These are phyloP conservation scores for Thaumetopoea pityocampa DNA, from an alignment of 1,140 invertebrate genomes.

Conservation along the genomic window DNA sequence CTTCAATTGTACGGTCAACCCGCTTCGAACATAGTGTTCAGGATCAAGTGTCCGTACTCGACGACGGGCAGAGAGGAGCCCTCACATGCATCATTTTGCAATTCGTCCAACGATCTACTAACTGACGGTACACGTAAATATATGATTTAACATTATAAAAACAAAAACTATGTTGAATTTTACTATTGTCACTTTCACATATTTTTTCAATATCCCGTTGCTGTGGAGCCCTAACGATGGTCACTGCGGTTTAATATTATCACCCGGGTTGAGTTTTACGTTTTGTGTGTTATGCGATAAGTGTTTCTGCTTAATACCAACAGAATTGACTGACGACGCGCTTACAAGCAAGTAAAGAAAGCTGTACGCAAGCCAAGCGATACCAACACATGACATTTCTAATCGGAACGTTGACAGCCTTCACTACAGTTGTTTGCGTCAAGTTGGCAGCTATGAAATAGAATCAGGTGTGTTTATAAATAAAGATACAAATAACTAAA, in stretches of 20 bases:
- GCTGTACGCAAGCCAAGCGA: conserved; percentile 54
- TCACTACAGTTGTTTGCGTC: conserved; percentile 11
- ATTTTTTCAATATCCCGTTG: conserved; percentile 43
- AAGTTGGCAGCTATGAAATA: conserved; percentile 30
- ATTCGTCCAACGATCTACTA: conserved; percentile 34
- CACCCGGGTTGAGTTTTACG: conserved; percentile 29
- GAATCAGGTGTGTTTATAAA: conserved; percentile 32
- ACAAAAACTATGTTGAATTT: conserved; percentile 55
- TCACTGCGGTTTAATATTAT: conserved; percentile 22
- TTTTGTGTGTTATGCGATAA: conserved; percentile 43
- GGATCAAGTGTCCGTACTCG: conserved; percentile 42
- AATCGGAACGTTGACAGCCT: conserved; percentile 38
- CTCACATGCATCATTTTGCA: conserved; percentile 36
- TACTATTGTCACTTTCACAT: conserved; percentile 69
- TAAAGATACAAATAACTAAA: too few species aligned
- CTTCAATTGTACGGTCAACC: conserved; percentile 50
- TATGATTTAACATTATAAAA: conserved; percentile 61
- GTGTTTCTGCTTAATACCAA: conserved; percentile 52
- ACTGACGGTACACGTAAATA: conserved; percentile 61
- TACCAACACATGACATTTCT: conserved; percentile 53
- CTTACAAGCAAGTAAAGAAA: conserved; percentile 61
- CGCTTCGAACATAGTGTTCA: conserved; percentile 61
- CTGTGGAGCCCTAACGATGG: conserved; percentile 25
- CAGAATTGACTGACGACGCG: conserved; percentile 61
- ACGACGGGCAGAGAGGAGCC: conserved; percentile 33